Base-by-base conservation (phyloP, 2,888 invertebrate species). In the Drosophila subquinaria region DNA sequence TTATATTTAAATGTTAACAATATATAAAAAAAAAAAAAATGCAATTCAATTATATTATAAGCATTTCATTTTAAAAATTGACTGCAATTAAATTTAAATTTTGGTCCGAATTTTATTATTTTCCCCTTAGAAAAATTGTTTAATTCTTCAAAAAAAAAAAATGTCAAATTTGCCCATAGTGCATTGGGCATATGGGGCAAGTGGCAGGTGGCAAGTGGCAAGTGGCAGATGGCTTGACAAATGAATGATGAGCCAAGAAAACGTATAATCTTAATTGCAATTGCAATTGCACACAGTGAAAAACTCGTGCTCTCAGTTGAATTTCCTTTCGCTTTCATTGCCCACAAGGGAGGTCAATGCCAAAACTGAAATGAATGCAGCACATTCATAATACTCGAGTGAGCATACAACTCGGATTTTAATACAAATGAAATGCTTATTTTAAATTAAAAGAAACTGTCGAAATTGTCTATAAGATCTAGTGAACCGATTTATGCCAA, bases 211-310 rank as follows among this genome's bases (percentile, higher is more conserved):
- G 27, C 5, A 27, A 27, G 27, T 15, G 23, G 55, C 55, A 47
- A 17, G 17, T 6, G 6, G 23, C 47, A 47, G 3, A 10, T 33
- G 30, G 38, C 53, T 13, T 50, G 59, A 63, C 68, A 68, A 60
- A 42, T 47, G 68, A 60, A 47, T 43, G 56, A 57, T 62, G 51
- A 55, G 51, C 42, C 15, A 51, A 27, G 48, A 27, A 56, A 61
- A 47, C 50, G 45, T 59, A 63, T 43, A 43, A 52, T 57, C 62
- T 56, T 70, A 61, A 61, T 51, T 61, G 56, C 40, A 55, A 4
- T 27, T 53, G 38, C 48, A 55, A 2, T 27, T 53, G 38, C 48
- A 48, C 20, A 56, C 20, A 45, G n/a, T n/a, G 35, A 56, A 17
- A 27, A 27, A 27, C 27, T 27, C 27, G 27, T 27, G 27, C 27